These are phyloP conservation scores for Macrocentrus cingulum DNA, from an alignment of 1,140 invertebrate genomes.

Conservation along the genomic window DNA sequence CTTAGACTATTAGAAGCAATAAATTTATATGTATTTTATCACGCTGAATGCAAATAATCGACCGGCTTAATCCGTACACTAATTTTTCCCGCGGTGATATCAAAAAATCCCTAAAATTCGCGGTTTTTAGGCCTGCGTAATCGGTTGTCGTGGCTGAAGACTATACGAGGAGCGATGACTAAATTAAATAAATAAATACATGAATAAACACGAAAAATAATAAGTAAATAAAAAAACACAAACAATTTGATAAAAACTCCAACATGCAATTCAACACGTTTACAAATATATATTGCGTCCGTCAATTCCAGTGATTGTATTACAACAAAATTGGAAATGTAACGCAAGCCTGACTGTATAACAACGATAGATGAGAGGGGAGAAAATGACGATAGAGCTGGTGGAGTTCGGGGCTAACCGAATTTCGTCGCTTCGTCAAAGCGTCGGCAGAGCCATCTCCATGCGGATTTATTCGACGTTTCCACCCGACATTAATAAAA, in stretches of 20 bases:
- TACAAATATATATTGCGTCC: slow-evolving; percentile 26
- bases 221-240: background rate
- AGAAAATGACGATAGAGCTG: background rate
- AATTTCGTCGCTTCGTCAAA: slow-evolving; percentile 25
- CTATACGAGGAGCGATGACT: no score
- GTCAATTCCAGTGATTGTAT: slow-evolving; percentile 26
- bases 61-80: no score
- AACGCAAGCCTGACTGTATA: slow-evolving; percentile 12
- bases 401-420: slow-evolving; percentile 21
- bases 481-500: slow-evolving; percentile 15
- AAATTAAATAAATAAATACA: no score
- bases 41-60: no score
- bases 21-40: no score
- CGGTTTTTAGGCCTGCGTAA: no score
- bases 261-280: slow-evolving; percentile 5
- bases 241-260: background rate
- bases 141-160: no score
- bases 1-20: no score
- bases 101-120: no score
- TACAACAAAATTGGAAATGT: slow-evolving; percentile 23
- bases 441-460: slow-evolving; percentile 13
- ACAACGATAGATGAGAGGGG: background rate
- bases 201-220: no score
- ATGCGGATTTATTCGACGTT: slow-evolving; percentile 24
- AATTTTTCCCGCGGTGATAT: no score